A percentile compares a stretch with the other conserved stretches of the same genome.
phyloP scores from a whole-genome alignment of 2,888 invertebrate species.

The Drosophila conformis region DNA sequence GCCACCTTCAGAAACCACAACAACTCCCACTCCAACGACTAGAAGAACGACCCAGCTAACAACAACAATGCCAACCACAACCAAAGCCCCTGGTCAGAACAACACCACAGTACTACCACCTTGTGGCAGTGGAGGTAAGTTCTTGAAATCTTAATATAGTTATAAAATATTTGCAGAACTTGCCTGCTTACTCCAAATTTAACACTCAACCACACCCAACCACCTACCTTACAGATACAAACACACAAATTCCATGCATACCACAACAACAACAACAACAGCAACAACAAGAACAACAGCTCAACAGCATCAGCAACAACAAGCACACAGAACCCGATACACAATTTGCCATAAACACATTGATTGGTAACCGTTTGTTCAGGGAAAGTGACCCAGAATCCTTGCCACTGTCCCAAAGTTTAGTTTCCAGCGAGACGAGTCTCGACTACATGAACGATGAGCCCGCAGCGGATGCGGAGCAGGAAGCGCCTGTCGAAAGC shows the following conservation, averaged over 20 bases:
- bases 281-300: constrained; percentile 16
- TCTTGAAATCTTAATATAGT: neutral
- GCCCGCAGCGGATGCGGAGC: constrained; percentile 8
- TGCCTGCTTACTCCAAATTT: neutral
- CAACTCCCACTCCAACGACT: constrained; percentile 10
- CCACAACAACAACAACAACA: constrained; percentile 25
- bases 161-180: constrained; percentile 3
- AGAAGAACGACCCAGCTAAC: neutral
- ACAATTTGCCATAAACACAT: constrained; percentile 15
- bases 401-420: constrained; percentile 29
- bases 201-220: constrained; percentile 37
- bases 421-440: constrained; percentile 36
- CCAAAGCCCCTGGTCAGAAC: constrained; percentile 21
- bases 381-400: constrained; percentile 31
- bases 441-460: constrained; percentile 61
- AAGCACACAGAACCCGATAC: constrained; percentile 20
- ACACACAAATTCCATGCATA: constrained; percentile 48
- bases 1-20: constrained; percentile 3
- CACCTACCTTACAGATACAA: constrained; percentile 58
- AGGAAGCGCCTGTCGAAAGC: constrained; percentile 6
- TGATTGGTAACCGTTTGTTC: constrained; percentile 15
- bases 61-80: constrained; percentile 15
- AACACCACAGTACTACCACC: constrained; percentile 29
- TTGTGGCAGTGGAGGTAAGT: constrained; percentile 36
- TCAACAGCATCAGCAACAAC: constrained; percentile 24